phyloP scores from a whole-genome alignment of 2,797 vertebrate species.

The Tokudaia tokunoshimensis region DNA sequence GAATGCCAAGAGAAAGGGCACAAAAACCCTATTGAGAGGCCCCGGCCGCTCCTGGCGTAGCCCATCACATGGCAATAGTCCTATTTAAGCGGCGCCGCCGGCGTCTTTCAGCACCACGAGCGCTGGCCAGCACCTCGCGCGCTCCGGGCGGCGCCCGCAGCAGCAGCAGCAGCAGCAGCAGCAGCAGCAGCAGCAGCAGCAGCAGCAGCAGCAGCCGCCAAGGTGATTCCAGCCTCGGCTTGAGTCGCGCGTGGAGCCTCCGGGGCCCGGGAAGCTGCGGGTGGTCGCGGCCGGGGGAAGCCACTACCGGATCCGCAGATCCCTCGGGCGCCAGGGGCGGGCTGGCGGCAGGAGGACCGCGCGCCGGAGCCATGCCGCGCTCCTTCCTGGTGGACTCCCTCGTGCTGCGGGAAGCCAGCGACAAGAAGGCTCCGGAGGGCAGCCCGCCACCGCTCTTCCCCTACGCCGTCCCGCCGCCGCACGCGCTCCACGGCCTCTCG shows the following conservation, averaged over 20 bases:
- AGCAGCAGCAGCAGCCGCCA: background rate
- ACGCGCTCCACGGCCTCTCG: conserved; percentile 93
- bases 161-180: background rate
- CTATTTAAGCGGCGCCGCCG: conserved; percentile 94
- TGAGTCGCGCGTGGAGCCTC: background rate
- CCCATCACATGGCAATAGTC: conserved; percentile 95
- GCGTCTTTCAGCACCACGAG: conserved; percentile 96
- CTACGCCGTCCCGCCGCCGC: conserved; percentile 95
- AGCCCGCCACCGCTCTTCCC: conserved; percentile 95
- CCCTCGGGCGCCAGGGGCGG: background rate
- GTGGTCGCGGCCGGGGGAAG: background rate
- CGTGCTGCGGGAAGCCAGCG: conserved; percentile 95
- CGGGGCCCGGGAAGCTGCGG: background rate
- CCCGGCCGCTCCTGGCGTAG: conserved; percentile 93
- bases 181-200: background rate
- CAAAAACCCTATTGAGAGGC: conserved; percentile 98
- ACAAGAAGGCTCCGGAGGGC: conserved; percentile 90
- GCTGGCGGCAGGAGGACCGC: conserved; percentile 50
- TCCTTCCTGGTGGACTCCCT: conserved; percentile 99
- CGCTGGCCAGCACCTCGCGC: conserved; percentile 93
- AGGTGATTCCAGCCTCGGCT: background rate
- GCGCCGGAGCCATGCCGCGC: conserved; percentile 92
- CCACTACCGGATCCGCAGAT: background rate
- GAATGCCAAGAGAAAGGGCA: conserved; percentile 98
- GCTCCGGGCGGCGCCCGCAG: conserved; percentile 30